phyloP scores from a whole-genome alignment of 2,113 vertebrate species.

The Cinclus mexicanus region DNA sequence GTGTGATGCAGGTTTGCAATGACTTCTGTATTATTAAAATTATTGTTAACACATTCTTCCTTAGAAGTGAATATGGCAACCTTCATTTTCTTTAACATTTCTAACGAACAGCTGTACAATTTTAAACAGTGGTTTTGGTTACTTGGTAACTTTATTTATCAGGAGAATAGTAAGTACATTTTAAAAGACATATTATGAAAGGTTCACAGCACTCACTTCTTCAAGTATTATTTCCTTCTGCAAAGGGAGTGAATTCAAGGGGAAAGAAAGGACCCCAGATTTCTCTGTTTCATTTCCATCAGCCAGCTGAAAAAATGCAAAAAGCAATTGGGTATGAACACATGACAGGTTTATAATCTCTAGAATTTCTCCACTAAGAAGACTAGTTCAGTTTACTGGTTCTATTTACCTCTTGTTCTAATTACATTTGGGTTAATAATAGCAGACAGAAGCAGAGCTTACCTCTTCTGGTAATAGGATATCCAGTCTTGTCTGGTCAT shows the following conservation, averaged over 20 bases:
- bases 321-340: neutral
- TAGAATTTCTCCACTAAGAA: neutral
- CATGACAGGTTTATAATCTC: neutral
- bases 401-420: neutral
- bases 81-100: neutral
- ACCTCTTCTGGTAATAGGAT: constrained; percentile 42
- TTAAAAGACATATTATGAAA: neutral
- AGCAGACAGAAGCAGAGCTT: neutral
- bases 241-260: constrained; percentile 58
- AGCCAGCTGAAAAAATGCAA: constrained; percentile 1
- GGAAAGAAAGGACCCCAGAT: constrained; percentile 2
- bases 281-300: neutral
- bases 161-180: neutral
- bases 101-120: neutral
- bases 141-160: neutral
- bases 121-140: neutral
- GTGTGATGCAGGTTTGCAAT: neutral
- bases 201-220: constrained; percentile 61
- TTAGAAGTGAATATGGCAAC: neutral
- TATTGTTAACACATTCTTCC: neutral
- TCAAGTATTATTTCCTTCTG: constrained; percentile 57
- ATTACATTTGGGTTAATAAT: neutral
- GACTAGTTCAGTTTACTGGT: neutral
- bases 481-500: constrained; percentile 71
- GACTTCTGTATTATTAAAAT: neutral